Evolutionary conservation across 2,113 vertebrate genomes (phyloP), one percentile per base, ranked within the genome.

Genomic region (Todiramphus saurophagus): DNA sequence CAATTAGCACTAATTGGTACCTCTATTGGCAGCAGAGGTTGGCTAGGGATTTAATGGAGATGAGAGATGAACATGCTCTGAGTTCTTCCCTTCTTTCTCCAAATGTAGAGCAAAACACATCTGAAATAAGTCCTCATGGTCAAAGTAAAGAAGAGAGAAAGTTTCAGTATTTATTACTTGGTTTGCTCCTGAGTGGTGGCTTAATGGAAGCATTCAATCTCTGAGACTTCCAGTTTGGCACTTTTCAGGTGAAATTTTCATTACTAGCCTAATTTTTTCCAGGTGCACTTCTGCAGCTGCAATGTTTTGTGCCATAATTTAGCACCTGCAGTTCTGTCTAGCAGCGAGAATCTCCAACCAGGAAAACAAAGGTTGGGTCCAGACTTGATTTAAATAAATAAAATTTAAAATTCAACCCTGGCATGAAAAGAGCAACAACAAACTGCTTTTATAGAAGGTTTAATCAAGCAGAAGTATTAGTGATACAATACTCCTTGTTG

Each of bases 221-320:
- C 89, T 85, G 89, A 95, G 87, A 91, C 70, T 95, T 96, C 87
- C 91, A 93, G 93, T 95, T 97, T 96, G 95, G 95, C 96, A 89
- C 78, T 95, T 97, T 86, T 96, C 96, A 96, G 95, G 96, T 96
- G 96, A 96, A 95, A 97, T 94, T 95, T 95, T 96, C 94, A 95
- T 96, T 96, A 95, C 95, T 74, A 95, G 87, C 66, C 81, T 96
- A 93, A 97, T 96, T 96, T 96, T 97, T 93, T 96, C 94, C 96
- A 96, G 95, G 96, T 96, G 95, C 94, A 80, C 74, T 94, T 96
- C 63, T 89, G 93, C 95, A 94, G 96, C 94, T 97, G 94, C 23
- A 0, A 83, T 43, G 67, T 91, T 93, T 73, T 93, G 87, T 96
- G 96, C 81, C 83, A 89, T 94, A 96, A 95, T 95, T 97, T 87